A percentile compares a stretch with the other conserved stretches of the same genome.
phyloP scores from a whole-genome alignment of 2,113 vertebrate genomes.

The Picathartes gymnocephalus region DNA sequence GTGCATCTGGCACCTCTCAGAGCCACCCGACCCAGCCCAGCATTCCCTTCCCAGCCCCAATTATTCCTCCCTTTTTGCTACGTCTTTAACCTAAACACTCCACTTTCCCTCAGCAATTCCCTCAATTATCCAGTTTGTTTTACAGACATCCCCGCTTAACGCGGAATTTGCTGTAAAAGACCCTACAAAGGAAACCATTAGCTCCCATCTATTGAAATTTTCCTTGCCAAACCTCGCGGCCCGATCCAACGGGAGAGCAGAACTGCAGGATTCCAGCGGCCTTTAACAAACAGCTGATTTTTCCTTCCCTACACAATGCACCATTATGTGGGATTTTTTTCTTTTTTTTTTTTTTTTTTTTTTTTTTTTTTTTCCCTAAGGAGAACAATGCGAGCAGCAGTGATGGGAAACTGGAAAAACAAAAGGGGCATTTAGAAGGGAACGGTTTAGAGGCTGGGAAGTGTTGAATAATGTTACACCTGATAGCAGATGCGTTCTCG shows the following conservation, averaged over 20 bases:
- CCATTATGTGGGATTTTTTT: slow-evolving; percentile 57
- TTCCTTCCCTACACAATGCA: slow-evolving; percentile 68
- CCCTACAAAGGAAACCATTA: not conserved
- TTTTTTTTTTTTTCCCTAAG: not conserved
- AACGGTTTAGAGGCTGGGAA: slow-evolving; percentile 45
- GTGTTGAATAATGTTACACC: slow-evolving; percentile 62
- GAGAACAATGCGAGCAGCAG: slow-evolving; percentile 60
- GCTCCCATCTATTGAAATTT: not conserved
- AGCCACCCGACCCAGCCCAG: not conserved
- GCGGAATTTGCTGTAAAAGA: not conserved
- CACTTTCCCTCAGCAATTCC: not conserved
- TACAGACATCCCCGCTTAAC: not conserved
- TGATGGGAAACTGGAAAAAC: slow-evolving; percentile 67
- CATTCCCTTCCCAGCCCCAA: not conserved
- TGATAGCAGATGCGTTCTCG: slow-evolving; percentile 42
- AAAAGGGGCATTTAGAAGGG: slow-evolving; percentile 68
- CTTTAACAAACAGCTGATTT: slow-evolving; percentile 67
- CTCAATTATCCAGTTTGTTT: slow-evolving; percentile 6
- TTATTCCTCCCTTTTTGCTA: not conserved
- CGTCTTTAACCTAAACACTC: not conserved
- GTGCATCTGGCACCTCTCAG: not conserved
- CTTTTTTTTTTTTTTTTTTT: not conserved
- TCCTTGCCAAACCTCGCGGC: slow-evolving; percentile 9
- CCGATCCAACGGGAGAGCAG: not conserved
- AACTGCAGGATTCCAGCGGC: not conserved